Conservation (phyloP, 1,140 invertebrate species). For the Neodiprion lecontei region DNA sequence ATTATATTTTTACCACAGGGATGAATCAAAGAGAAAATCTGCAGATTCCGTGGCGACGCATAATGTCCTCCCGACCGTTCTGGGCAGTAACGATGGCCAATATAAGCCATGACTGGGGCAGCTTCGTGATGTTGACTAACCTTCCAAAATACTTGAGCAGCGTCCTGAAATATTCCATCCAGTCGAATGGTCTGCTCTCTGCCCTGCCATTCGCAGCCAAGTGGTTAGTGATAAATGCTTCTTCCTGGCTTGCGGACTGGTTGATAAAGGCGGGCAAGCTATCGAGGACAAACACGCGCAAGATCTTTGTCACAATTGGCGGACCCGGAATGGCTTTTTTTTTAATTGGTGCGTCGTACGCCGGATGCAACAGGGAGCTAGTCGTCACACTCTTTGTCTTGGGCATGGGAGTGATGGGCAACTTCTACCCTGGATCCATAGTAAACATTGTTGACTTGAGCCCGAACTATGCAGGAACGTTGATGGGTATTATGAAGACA, state of each 20-base stretch:
- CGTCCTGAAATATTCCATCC: constrained; percentile 83
- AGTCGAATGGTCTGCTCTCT: constrained; percentile 69
- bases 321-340: constrained; percentile 77
- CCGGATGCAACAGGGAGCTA: constrained; percentile 71
- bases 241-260: constrained; percentile 70
- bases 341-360: constrained; percentile 78
- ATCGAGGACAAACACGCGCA: constrained; percentile 66
- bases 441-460: constrained; percentile 82
- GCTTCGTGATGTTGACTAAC: constrained; percentile 88
- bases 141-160: constrained; percentile 89
- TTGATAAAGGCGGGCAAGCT: constrained; percentile 65
- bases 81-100: constrained; percentile 72
- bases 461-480: constrained; percentile 78
- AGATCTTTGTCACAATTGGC: constrained; percentile 74
- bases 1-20: constrained; percentile 11
- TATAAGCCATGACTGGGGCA: constrained; percentile 88
- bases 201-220: constrained; percentile 73
- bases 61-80: constrained; percentile 75
- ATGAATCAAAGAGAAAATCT: background rate
- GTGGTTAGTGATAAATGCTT: constrained; percentile 72
- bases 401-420: constrained; percentile 76
- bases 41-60: constrained; percentile 69
- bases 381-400: constrained; percentile 71
- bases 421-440: constrained; percentile 75
- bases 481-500: constrained; percentile 84